phyloP scores from a whole-genome alignment of 2,797 vertebrate species.

The Brotula barbata region DNA sequence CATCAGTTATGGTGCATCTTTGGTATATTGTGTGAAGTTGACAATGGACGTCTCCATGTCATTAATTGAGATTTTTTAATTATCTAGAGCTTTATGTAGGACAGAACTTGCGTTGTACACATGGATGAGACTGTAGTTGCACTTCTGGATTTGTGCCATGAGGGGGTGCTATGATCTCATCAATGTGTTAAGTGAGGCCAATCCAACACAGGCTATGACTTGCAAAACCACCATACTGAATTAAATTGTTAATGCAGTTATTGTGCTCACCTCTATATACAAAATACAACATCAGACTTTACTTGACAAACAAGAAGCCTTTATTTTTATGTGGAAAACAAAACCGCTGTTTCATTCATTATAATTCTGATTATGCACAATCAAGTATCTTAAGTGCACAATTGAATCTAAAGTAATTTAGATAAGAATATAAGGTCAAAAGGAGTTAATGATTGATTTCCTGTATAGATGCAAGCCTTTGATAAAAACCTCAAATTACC shows the following conservation, averaged over 20 bases:
- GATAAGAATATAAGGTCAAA: constrained; percentile 75
- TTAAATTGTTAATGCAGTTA: neutral
- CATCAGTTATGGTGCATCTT: too few species aligned
- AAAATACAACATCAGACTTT: constrained; percentile 51
- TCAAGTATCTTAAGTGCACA: constrained; percentile 76
- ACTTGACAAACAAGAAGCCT: constrained; percentile 82
- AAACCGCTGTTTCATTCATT: constrained; percentile 76
- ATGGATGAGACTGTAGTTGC: too few species aligned
- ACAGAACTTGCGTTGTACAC: too few species aligned
- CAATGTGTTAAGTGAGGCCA: neutral
- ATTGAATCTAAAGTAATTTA: constrained; percentile 76
- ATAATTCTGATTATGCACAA: constrained; percentile 78
- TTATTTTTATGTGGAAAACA: constrained; percentile 79
- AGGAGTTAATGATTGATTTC: constrained; percentile 73
- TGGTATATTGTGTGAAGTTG: too few species aligned
- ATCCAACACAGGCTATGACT: neutral
- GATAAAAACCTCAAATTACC: constrained; percentile 80
- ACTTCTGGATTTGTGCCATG: constrained; percentile 8
- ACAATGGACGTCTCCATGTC: too few species aligned
- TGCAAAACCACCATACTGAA: neutral
- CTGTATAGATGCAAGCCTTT: constrained; percentile 74
- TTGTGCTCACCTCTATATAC: neutral
- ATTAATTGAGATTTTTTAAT: too few species aligned
- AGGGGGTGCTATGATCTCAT: constrained; percentile 14
- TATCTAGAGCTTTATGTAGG: too few species aligned